phyloP scores from a whole-genome alignment of 1,140 invertebrate genomes.

The Cotesia typhae region DNA sequence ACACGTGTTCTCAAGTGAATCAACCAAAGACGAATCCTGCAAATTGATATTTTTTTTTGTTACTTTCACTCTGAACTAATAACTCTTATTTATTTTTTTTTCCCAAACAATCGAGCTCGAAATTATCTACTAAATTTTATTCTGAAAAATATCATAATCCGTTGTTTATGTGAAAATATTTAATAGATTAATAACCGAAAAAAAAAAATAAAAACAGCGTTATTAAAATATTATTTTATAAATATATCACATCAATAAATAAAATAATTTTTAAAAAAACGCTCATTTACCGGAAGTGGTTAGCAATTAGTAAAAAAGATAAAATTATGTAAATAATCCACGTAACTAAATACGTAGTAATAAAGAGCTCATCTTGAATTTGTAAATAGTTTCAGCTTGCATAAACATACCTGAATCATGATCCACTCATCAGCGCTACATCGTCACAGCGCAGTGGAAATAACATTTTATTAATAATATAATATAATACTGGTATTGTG shows the following conservation, averaged over 20 bases:
- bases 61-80: background rate
- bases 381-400: slow-evolving; percentile 25
- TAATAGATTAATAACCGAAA: no score
- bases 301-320: slow-evolving; percentile 32
- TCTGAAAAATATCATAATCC: no score
- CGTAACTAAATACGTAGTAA: slow-evolving; percentile 26
- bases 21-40: slow-evolving; percentile 31
- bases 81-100: no score
- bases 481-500: no score
- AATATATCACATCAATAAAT: background rate
- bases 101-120: no score
- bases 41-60: background rate
- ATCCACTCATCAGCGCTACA: background rate
- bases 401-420: slow-evolving; percentile 31
- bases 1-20: slow-evolving; percentile 49
- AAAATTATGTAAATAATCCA: slow-evolving; percentile 29
- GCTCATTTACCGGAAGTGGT: background rate
- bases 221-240: no score
- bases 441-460: background rate
- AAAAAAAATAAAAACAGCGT: no score
- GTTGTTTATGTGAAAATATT: no score
- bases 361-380: slow-evolving; percentile 31
- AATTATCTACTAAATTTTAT: no score
- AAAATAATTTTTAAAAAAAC: background rate
- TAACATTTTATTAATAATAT: no score